A percentile compares a stretch with the other conserved stretches of the same genome.
phyloP scores from a whole-genome alignment of 2,113 vertebrate genomes.

The Lampris megalopsis region DNA sequence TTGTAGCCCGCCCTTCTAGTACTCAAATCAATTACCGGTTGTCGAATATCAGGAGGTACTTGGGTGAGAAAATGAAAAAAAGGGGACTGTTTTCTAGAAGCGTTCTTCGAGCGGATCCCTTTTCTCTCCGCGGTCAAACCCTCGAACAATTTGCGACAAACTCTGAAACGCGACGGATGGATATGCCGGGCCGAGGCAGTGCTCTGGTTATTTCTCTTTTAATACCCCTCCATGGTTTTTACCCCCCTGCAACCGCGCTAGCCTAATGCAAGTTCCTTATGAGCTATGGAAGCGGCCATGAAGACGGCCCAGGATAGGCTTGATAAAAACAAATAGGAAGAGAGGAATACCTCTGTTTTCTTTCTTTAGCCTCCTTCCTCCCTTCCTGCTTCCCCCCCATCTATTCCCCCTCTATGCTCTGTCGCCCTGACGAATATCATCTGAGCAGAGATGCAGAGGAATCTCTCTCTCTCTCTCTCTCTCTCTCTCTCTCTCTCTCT shows the following conservation, averaged over 20 bases:
- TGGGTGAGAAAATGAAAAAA: no score
- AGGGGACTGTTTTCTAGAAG: no score
- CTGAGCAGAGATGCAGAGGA: slow-evolving; percentile 72
- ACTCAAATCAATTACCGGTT: no score
- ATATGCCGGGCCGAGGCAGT: no score
- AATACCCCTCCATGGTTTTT: slow-evolving; percentile 18
- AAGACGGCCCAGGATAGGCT: slow-evolving; percentile 39
- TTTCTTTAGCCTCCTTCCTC: slow-evolving; percentile 39
- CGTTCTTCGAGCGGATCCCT: background rate
- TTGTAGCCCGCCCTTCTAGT: no score
- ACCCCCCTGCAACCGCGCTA: slow-evolving; percentile 32
- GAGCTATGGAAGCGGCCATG: slow-evolving; percentile 43
- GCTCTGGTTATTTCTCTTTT: slow-evolving; percentile 5
- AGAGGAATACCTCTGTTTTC: slow-evolving; percentile 48
- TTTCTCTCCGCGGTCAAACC: background rate
- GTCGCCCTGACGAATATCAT: slow-evolving; percentile 75
- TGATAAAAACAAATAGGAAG: slow-evolving; percentile 70
- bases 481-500: slow-evolving; percentile 36
- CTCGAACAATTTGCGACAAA: background rate
- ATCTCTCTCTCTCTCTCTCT: slow-evolving; percentile 60
- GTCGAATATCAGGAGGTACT: no score
- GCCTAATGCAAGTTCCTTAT: slow-evolving; percentile 52
- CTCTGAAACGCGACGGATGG: no score
- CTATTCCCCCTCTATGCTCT: slow-evolving; percentile 65
- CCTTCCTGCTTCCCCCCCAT: slow-evolving; percentile 58